Percentiles rank a stretch among this genome's conserved stretches.
Conservation (phyloP, 2,888 invertebrate genomes). For the Griposia aprilina region DNA sequence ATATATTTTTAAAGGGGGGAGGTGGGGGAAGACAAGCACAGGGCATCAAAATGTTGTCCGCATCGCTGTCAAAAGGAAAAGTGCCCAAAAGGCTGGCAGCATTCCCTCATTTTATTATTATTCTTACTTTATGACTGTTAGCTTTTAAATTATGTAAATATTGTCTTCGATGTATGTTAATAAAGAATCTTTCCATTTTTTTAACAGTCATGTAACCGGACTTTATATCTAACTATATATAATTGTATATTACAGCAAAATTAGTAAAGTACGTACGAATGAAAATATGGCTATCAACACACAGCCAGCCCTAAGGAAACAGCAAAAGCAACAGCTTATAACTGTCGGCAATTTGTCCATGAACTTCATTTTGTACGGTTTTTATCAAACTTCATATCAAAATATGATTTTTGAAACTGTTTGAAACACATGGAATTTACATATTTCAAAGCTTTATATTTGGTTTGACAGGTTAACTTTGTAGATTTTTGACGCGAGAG, state of each 20-base stretch:
- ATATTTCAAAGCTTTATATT: constrained; percentile 16
- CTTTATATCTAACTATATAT: background rate
- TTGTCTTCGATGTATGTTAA: background rate
- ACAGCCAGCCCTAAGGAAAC: constrained; percentile 82
- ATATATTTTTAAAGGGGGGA: too few species aligned
- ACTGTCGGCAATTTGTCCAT: constrained; percentile 82
- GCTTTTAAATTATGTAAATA: background rate
- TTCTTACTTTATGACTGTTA: background rate
- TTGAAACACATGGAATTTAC: constrained; percentile 16
- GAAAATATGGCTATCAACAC: constrained; percentile 81
- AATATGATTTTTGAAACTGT: too few species aligned
- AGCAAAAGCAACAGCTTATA: constrained; percentile 86
- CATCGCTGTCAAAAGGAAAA: background rate
- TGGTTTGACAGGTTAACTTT: constrained; percentile 17
- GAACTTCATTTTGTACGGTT: constrained; percentile 70
- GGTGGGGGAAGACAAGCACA: background rate
- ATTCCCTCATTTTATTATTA: background rate
- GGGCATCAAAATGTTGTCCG: background rate
- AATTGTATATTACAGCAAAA: background rate
- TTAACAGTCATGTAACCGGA: background rate
- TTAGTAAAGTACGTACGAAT: constrained; percentile 75
- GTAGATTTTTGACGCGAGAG: constrained; percentile 3
- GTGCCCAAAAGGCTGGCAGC: background rate
- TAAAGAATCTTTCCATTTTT: background rate
- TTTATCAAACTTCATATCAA: constrained; percentile 1